phyloP scores from a whole-genome alignment of 2,113 vertebrate species.

The Eira barbara region DNA sequence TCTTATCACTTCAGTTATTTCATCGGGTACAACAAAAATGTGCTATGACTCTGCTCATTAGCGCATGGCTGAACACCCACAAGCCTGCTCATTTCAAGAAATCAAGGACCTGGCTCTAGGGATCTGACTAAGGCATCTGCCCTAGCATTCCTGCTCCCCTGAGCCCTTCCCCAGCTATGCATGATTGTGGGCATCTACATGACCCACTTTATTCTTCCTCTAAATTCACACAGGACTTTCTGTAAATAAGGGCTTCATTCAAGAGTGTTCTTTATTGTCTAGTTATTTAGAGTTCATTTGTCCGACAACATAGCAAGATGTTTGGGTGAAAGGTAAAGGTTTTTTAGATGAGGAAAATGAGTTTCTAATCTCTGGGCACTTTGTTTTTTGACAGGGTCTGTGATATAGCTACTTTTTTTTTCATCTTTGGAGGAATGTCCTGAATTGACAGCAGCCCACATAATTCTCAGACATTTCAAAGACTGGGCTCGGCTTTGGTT shows the following conservation, averaged over 20 bases:
- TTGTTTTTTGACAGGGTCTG: neutral
- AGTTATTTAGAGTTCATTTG: neutral
- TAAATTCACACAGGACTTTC: neutral
- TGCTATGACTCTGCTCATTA: neutral
- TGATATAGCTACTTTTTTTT: neutral
- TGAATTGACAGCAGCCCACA: neutral
- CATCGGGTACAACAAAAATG: neutral
- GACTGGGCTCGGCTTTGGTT: neutral
- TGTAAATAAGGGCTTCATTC: neutral
- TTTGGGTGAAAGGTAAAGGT: accelerated
- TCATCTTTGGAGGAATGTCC: neutral
- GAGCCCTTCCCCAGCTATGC: neutral
- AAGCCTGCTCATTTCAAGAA: neutral
- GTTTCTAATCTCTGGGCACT: neutral
- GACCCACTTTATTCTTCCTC: neutral
- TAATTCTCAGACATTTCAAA: neutral
- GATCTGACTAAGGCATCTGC: neutral
- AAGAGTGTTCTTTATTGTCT: neutral
- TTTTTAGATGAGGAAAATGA: neutral
- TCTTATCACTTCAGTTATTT: neutral
- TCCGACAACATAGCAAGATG: neutral
- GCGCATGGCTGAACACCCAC: neutral
- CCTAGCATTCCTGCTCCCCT: neutral
- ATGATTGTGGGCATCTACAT: too few relatives aligned
- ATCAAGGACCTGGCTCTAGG: neutral